A percentile compares a stretch with the other conserved stretches of the same genome.
Evolutionary conservation across 1,140 invertebrate genomes (phyloP).

Genomic region (Musca vetustissima): DNA sequence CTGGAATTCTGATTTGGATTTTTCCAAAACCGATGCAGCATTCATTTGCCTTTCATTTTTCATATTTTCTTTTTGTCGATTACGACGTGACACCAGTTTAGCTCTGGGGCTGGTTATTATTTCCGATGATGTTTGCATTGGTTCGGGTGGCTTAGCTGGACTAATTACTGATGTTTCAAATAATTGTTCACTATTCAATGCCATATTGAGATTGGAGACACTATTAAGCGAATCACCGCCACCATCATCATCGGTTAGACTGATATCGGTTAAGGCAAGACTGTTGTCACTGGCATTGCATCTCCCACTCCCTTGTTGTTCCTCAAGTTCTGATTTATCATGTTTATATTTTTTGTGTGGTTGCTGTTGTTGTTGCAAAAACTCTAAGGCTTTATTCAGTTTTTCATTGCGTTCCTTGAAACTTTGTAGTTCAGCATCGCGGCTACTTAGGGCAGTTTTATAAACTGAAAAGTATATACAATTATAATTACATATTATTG

Average conservation of each 20-base stretch:
- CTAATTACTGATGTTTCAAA: constrained; percentile 28
- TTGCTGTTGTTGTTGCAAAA: constrained; percentile 23
- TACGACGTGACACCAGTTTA: neutral
- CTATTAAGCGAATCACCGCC: neutral
- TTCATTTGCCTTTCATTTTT: no score
- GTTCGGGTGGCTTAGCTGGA: neutral
- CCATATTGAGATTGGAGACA: constrained; percentile 43
- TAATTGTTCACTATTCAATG: constrained; percentile 36
- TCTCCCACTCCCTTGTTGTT: neutral
- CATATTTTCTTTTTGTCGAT: neutral
- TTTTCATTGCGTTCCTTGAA: constrained; percentile 26
- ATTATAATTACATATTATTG: no score
- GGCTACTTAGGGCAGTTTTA: constrained; percentile 9
- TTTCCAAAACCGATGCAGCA: neutral
- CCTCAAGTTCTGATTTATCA: constrained; percentile 31
- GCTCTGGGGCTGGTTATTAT: neutral
- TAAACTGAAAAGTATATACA: constrained; percentile 2
- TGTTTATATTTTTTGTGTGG: constrained; percentile 1
- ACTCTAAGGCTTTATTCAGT: constrained; percentile 21
- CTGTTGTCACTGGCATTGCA: neutral
- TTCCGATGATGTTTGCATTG: neutral
- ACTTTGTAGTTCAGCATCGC: neutral
- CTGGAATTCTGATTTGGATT: neutral
- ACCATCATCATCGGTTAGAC: neutral
- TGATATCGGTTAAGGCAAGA: neutral